phyloP scores from a whole-genome alignment of 2,797 vertebrate species.

The Petrocephalus sullivani region DNA sequence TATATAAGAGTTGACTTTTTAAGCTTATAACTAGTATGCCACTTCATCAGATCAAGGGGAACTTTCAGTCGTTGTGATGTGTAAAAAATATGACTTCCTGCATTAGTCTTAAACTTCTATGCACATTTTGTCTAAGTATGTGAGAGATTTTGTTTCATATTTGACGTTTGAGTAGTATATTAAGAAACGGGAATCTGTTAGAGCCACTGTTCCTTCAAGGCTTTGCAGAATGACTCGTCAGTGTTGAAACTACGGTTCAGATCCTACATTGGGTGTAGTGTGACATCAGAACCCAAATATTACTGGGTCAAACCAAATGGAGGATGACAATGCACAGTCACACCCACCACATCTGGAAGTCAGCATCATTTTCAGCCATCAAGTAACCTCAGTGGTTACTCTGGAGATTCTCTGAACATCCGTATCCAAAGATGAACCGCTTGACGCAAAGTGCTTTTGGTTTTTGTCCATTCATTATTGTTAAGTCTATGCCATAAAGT shows the following conservation, averaged over 20 bases:
- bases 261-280: not conserved
- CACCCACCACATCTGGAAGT: not conserved
- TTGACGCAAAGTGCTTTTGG: conserved; percentile 26
- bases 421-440: conserved; percentile 19
- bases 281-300: not conserved
- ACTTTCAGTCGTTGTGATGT: not conserved
- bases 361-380: not conserved
- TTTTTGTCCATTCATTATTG: conserved; percentile 23
- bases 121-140: conserved; percentile 41
- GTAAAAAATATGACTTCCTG: conserved; percentile 23
- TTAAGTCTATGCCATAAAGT: conserved; percentile 23
- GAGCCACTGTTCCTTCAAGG: not conserved
- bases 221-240: not conserved
- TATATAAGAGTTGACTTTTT: conserved; percentile 13
- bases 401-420: conserved; percentile 19
- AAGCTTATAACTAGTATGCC: conserved; percentile 26
- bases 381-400: not conserved
- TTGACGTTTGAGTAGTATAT: not conserved
- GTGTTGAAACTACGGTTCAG: not conserved
- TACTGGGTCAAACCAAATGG: not conserved
- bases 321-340: not conserved
- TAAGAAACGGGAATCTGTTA: not conserved
- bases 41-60: conserved; percentile 16
- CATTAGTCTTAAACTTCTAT: conserved; percentile 36
- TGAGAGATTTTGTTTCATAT: not conserved